Percentiles rank a stretch among this genome's conserved stretches.
Evolutionary conservation across 2,797 vertebrate species (phyloP).

Genomic region (Falco columbarius): DNA sequence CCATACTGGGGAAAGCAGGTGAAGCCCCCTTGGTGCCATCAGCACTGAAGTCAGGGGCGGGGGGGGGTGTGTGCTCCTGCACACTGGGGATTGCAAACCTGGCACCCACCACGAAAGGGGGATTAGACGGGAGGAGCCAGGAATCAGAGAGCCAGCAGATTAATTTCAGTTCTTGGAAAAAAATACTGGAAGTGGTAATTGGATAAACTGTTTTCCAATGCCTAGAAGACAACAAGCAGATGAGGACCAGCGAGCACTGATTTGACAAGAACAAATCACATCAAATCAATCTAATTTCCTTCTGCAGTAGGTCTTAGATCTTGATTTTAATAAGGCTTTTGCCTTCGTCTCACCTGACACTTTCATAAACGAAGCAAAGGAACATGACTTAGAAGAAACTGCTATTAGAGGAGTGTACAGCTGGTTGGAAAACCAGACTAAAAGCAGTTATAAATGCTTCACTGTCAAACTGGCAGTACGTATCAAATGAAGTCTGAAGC

Average conservation of each 20-base stretch:
- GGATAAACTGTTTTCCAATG: neutral
- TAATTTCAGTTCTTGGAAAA: conserved; percentile 19
- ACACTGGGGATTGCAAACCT: neutral
- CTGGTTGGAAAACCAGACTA: conserved; percentile 56
- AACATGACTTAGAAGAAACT: neutral
- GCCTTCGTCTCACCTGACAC: conserved; percentile 18
- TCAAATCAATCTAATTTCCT: conserved; percentile 49
- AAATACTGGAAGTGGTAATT: conserved; percentile 27
- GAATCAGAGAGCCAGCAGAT: neutral
- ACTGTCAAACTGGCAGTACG: conserved; percentile 40
- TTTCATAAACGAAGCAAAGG: conserved; percentile 50
- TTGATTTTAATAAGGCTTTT: conserved; percentile 40
- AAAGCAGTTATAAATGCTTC: conserved; percentile 61
- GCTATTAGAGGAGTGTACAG: conserved; percentile 30
- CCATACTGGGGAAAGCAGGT: neutral
- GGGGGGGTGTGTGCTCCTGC: neutral
- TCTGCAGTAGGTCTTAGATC: conserved; percentile 21
- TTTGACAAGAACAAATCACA: conserved; percentile 47
- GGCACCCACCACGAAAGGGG: neutral
- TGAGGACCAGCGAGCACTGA: neutral
- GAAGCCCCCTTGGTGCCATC: neutral
- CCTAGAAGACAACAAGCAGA: conserved; percentile 11
- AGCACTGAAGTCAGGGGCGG: neutral
- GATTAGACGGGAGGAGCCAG: neutral
- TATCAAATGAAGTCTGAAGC: conserved; percentile 67